phyloP scores from a whole-genome alignment of 1,140 invertebrate species.

The Cylas formicarius region DNA sequence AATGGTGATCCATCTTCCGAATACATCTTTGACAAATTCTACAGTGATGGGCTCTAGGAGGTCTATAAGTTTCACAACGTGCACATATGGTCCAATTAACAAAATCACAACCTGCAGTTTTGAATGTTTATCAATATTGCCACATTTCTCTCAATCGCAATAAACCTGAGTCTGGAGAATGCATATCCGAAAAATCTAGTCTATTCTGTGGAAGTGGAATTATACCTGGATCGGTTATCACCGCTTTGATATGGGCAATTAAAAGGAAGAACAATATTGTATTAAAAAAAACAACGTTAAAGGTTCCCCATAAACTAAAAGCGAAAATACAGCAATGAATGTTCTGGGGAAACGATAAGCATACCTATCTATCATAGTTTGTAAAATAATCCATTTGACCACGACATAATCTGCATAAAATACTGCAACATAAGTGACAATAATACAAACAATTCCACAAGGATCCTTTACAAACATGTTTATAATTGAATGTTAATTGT shows the following conservation, averaged over 20 bases:
- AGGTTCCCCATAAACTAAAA: slow-evolving; percentile 77
- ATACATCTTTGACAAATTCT: slow-evolving; percentile 83
- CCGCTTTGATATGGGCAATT: slow-evolving; percentile 75
- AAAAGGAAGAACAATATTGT: slow-evolving; percentile 66
- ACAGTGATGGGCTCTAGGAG: slow-evolving; percentile 82
- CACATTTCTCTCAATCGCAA: not conserved
- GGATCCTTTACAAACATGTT: slow-evolving; percentile 66
- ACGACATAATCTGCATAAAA: slow-evolving; percentile 90
- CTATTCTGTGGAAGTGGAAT: slow-evolving; percentile 74
- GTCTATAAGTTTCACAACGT: slow-evolving; percentile 76
- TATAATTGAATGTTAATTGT: too few relatives aligned
- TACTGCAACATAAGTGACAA: slow-evolving; percentile 75
- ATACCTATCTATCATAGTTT: slow-evolving; percentile 75
- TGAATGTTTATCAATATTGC: not conserved
- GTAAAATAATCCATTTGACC: slow-evolving; percentile 75
- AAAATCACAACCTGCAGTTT: slow-evolving; percentile 43
- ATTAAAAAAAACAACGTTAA: slow-evolving; percentile 79
- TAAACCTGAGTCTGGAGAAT: slow-evolving; percentile 29
- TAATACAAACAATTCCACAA: slow-evolving; percentile 79
- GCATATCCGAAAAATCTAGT: slow-evolving; percentile 74
- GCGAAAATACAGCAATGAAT: slow-evolving; percentile 7
- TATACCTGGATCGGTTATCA: slow-evolving; percentile 82
- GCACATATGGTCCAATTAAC: slow-evolving; percentile 82
- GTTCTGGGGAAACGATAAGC: slow-evolving; percentile 6
- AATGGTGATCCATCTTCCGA: slow-evolving; percentile 86